phyloP scores from a whole-genome alignment of 2,113 vertebrate genomes.

The Nestor notabilis region DNA sequence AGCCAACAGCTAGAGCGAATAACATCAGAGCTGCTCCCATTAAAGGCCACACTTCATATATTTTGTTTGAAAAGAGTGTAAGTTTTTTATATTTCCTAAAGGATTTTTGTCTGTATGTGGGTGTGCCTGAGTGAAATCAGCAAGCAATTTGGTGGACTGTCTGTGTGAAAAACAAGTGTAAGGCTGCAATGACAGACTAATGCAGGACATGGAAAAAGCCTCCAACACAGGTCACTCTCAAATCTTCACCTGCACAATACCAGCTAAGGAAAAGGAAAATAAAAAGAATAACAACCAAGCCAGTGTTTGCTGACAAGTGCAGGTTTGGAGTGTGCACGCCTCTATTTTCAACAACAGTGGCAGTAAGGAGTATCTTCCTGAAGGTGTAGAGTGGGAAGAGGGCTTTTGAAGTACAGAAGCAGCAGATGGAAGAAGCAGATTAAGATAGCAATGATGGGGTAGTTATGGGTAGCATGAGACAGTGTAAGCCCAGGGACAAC shows the following conservation, averaged over 20 bases:
- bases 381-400: background rate
- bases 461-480: background rate
- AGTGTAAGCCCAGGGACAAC: background rate
- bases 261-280: background rate
- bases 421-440: background rate
- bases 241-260: background rate
- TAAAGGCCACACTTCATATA: background rate
- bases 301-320: background rate
- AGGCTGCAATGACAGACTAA: background rate
- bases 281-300: background rate
- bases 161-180: background rate
- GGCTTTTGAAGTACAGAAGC: background rate
- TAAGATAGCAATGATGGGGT: background rate
- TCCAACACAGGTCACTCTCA: background rate
- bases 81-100: background rate
- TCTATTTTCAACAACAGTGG: background rate
- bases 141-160: background rate
- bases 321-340: background rate
- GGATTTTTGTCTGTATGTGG: background rate
- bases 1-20: background rate
- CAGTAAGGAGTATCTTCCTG: background rate
- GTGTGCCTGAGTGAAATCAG: background rate
- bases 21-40: background rate
- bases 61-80: background rate
- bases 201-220: background rate